These are phyloP conservation scores for Nasua narica DNA, from an alignment of 2,797 vertebrate species.

Conservation along the genomic window DNA sequence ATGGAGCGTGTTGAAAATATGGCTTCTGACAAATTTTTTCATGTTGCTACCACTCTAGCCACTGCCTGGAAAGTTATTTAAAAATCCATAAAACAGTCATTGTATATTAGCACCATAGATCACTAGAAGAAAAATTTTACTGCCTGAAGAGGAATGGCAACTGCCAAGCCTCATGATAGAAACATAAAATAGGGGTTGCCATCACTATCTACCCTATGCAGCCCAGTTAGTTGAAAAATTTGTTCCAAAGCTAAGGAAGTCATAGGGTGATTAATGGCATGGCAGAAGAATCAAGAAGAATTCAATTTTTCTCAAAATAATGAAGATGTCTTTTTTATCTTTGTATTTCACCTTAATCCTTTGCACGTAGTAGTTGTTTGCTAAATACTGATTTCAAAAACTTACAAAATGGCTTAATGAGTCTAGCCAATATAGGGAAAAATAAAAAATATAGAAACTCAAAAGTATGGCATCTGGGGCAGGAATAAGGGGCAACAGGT, in stretches of 20 bases:
- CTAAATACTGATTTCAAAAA: not conserved
- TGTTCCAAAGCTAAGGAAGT: not conserved
- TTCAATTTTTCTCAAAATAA: not conserved
- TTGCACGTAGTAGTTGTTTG: not conserved
- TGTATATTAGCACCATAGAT: not conserved
- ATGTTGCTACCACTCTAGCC: not conserved
- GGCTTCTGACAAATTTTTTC: not conserved
- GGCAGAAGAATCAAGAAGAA: not conserved
- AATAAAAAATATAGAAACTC: not conserved
- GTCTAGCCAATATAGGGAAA: not conserved
- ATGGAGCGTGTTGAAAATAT: not conserved
- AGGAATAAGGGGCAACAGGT: not conserved
- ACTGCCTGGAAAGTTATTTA: not conserved
- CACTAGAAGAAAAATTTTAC: not conserved
- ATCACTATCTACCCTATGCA: not conserved
- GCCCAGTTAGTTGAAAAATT: not conserved
- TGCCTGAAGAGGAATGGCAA: not conserved
- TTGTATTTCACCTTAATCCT: not conserved
- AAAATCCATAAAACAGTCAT: not conserved
- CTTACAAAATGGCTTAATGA: slow-evolving; percentile 16
- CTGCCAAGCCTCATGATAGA: not conserved
- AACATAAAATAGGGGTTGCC: not conserved
- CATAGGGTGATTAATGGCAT: not conserved
- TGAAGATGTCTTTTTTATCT: not conserved
- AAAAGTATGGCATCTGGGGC: not conserved